phyloP scores from a whole-genome alignment of 2,888 invertebrate species.

The Clivina fossor region DNA sequence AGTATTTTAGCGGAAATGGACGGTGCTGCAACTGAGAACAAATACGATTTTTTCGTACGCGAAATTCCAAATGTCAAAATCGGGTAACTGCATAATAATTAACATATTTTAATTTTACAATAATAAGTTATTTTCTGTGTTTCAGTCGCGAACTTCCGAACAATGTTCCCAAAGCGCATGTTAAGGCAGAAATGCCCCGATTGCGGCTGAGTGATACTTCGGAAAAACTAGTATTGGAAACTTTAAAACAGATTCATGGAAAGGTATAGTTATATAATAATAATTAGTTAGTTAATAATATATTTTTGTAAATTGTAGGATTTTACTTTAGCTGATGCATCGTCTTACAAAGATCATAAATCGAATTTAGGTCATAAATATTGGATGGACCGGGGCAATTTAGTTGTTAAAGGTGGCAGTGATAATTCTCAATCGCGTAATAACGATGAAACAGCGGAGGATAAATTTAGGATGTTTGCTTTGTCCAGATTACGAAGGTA shows the following conservation, averaged over 20 bases:
- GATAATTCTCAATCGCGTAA: conserved; percentile 66
- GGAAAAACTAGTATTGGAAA: conserved; percentile 73
- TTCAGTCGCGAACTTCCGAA: conserved; percentile 39
- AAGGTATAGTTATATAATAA: conserved; percentile 57
- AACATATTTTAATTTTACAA: conserved; percentile 15
- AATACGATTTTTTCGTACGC: conserved; percentile 66
- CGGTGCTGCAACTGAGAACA: conserved; percentile 59
- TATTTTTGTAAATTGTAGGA: conserved; percentile 48
- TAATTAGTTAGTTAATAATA: conserved; percentile 16
- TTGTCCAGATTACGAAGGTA: conserved; percentile 72
- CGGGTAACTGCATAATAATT: conserved; percentile 51
- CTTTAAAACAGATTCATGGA: conserved; percentile 74
- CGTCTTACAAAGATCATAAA: conserved; percentile 64
- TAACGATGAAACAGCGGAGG: conserved; percentile 61
- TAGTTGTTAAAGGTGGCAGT: conserved; percentile 71
- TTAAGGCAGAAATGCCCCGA: conserved; percentile 76
- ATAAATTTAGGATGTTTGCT: conserved; percentile 70
- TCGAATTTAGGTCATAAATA: conserved; percentile 69
- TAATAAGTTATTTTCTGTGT: conserved; percentile 2
- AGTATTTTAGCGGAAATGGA: conserved; percentile 56
- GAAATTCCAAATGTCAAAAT: conserved; percentile 64
- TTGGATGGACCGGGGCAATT: conserved; percentile 76
- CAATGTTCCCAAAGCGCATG: conserved; percentile 56
- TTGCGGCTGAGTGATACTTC: conserved; percentile 68
- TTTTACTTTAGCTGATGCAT: conserved; percentile 54